These are phyloP conservation scores for Noctua janthe DNA, from an alignment of 2,888 invertebrate species.

Conservation along the genomic window DNA sequence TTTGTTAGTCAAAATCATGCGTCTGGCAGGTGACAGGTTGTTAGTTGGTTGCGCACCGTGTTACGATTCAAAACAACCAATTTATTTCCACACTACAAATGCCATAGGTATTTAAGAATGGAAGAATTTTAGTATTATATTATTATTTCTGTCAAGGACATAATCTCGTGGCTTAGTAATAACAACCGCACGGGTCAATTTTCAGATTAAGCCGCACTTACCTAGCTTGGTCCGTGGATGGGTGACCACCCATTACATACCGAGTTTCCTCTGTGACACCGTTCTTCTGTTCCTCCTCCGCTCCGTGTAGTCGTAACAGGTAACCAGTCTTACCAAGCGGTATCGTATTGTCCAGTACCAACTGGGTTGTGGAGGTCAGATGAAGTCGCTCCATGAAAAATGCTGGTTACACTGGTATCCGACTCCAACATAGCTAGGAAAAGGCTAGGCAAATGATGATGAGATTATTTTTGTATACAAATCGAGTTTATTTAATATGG, in stretches of 20 bases:
- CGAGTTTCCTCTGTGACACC: background rate
- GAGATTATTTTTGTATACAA: too few relatives aligned
- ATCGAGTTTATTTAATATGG: too few relatives aligned
- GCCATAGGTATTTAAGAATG: background rate
- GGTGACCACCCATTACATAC: too few relatives aligned
- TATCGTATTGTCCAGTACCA: too few relatives aligned
- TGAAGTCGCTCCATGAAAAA: too few relatives aligned
- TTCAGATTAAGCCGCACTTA: background rate
- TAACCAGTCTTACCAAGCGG: background rate
- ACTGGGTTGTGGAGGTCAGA: too few relatives aligned
- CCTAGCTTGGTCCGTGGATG: background rate
- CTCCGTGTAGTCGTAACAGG: too few relatives aligned
- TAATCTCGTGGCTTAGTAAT: too few relatives aligned
- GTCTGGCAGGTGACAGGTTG: slow-evolving; percentile 12
- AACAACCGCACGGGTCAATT: background rate
- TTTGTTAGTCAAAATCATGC: background rate
- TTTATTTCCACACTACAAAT: background rate
- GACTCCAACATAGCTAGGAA: too few relatives aligned
- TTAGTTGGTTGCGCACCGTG: background rate
- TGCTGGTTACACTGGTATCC: too few relatives aligned
- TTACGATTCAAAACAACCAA: slow-evolving; percentile 1
- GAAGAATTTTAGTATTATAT: background rate
- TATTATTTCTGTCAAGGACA: background rate
- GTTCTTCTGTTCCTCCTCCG: too few relatives aligned
- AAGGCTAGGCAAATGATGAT: too few relatives aligned